Evolutionary conservation across 2,888 invertebrate genomes (phyloP), one percentile per base, ranked within the genome.

Genomic region (Drosophila aldrichi): DNA sequence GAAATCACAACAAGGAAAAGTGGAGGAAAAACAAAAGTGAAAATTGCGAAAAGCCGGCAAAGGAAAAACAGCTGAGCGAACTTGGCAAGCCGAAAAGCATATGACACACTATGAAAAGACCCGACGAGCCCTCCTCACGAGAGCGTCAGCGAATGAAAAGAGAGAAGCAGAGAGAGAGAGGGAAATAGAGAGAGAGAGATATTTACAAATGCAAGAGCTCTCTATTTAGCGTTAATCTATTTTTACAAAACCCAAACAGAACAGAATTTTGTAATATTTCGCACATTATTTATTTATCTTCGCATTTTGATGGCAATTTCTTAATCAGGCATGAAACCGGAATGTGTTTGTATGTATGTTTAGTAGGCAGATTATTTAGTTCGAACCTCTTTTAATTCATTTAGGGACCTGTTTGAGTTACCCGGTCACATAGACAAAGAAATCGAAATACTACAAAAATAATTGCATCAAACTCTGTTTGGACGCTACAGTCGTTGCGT

Each of bases 401-500:
- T 38, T 59, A 68, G 61, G 66, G 59, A 83, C 70, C 73, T 56
- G 84, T 72, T 74, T 59, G 68, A 73, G 70, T 70, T 67, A 68
- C 62, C 67, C 66, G 74, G 74, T 65, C 62, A 65, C 69, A 74
- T 58, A 75, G 52, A 70, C 65, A 69, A 69, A 70, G 14, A 56
- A 72, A 71, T 40, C 79, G 72, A 79, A 82, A 83, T 80, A 62
- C 62, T 63, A 71, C 54, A 55, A 52, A 70, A 32, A 54, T 49
- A 67, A 80, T 60, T 70, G 49, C 56, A 77, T 48, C 61, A 49
- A 70, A 77, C 62, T 73, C 52, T 70, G 72, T 70, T 74, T 75
- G 72, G 77, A 65, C 77, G 91, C 89, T 76, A 80, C 82, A 82
- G 84, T 87, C 81, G 86, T 86, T 90, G 88, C 84, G 78, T 72